Evolutionary conservation across 2,888 invertebrate species (phyloP).

Genomic region (Lepidochrysops patricia): DNA sequence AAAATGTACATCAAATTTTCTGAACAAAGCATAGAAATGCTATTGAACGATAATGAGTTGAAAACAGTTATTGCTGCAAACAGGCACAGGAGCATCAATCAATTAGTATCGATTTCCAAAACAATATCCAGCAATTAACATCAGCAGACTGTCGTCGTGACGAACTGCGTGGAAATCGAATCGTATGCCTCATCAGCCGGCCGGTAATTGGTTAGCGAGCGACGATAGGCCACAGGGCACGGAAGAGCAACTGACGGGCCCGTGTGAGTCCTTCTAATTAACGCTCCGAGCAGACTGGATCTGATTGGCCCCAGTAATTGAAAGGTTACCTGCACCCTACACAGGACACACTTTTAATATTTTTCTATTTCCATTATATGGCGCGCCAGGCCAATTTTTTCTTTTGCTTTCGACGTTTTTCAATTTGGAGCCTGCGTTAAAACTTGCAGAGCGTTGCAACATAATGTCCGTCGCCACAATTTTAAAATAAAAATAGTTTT

Average conservation of each 20-base stretch:
- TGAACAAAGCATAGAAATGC: background rate
- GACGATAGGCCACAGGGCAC: constrained; percentile 42
- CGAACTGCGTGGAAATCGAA: background rate
- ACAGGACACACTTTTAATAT: constrained; percentile 15
- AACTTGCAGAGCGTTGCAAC: background rate
- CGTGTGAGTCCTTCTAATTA: constrained; percentile 52
- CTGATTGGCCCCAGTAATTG: constrained; percentile 42
- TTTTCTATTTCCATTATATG: constrained; percentile 8
- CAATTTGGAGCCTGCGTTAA: background rate
- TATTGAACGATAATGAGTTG: background rate
- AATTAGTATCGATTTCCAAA: background rate
- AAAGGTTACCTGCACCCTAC: constrained; percentile 32
- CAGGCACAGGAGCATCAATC: background rate
- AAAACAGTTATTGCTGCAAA: background rate
- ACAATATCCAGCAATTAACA: constrained; percentile 2
- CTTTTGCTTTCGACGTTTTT: background rate
- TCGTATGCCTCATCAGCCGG: constrained; percentile 46
- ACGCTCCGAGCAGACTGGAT: constrained; percentile 37
- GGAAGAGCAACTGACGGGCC: constrained; percentile 35
- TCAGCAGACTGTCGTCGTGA: background rate
- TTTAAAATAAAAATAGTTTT: background rate
- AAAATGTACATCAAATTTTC: background rate
- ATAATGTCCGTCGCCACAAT: background rate
- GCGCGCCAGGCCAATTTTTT: background rate
- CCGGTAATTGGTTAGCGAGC: constrained; percentile 62